phyloP scores from a whole-genome alignment of 2,888 invertebrate genomes.

The Seira ritae region DNA sequence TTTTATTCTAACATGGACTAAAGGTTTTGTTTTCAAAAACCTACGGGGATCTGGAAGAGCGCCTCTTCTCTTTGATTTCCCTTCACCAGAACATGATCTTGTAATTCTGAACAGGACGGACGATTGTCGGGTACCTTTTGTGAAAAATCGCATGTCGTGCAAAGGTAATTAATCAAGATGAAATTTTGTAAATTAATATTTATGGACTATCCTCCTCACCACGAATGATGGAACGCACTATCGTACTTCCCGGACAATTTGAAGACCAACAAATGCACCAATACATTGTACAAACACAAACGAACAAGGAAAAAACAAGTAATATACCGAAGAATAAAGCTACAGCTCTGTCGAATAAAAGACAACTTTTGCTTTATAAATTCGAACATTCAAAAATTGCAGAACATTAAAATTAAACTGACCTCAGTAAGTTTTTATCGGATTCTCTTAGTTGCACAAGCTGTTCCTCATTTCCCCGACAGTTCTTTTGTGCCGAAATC shows the following conservation, averaged over 20 bases:
- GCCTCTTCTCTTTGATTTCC: too few relatives aligned
- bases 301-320: slow-evolving; percentile 19
- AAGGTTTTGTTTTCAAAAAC: neutral
- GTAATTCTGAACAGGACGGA: too few relatives aligned
- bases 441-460: neutral
- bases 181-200: too few relatives aligned
- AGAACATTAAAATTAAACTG: neutral
- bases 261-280: slow-evolving; percentile 32
- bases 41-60: slow-evolving; percentile 38
- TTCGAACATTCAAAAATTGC: neutral
- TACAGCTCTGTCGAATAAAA: slow-evolving; percentile 13
- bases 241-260: slow-evolving; percentile 8
- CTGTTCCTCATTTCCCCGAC: neutral
- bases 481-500: neutral
- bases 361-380: too few relatives aligned
- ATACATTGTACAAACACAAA: slow-evolving; percentile 32
- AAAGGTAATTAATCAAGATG: too few relatives aligned
- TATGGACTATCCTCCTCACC: too few relatives aligned
- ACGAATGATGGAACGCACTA: neutral
- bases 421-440: slow-evolving; percentile 26
- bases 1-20: too few relatives aligned
- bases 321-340: slow-evolving; percentile 30
- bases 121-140: too few relatives aligned
- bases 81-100: too few relatives aligned
- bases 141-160: too few relatives aligned